Percentiles rank a stretch among this genome's conserved stretches.
phyloP scores from a whole-genome alignment of 2,888 invertebrate genomes.

The Melolontha melolontha region DNA sequence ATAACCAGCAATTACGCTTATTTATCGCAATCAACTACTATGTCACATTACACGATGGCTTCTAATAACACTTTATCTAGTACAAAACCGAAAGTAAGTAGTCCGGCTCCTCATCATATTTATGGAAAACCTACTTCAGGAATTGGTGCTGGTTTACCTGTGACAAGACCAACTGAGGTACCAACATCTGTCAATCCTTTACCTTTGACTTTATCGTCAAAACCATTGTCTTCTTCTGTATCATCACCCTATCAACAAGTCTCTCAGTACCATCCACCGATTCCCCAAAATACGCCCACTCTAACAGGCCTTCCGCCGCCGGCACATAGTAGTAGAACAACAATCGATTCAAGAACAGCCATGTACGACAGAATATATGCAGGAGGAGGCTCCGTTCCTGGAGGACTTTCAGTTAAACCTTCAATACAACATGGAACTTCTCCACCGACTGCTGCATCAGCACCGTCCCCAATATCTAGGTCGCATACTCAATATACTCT shows the following conservation, averaged over 20 bases:
- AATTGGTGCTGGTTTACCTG: conserved; percentile 70
- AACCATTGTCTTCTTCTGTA: conserved; percentile 65
- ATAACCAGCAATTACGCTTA: conserved; percentile 63
- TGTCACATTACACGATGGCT: conserved; percentile 67
- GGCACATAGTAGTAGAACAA: conserved; percentile 66
- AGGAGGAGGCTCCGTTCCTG: conserved; percentile 57
- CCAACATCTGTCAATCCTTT: conserved; percentile 64
- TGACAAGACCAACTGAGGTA: conserved; percentile 59
- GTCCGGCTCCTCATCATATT: conserved; percentile 82
- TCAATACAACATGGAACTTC: conserved; percentile 67
- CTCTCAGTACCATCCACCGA: conserved; percentile 51
- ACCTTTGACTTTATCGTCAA: conserved; percentile 71
- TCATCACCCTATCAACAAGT: conserved; percentile 63
- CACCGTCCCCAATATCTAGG: conserved; percentile 63
- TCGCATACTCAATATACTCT: conserved; percentile 65
- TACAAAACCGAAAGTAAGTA: conserved; percentile 78
- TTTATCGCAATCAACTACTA: conserved; percentile 66
- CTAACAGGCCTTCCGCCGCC: conserved; percentile 69
- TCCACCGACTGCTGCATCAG: conserved; percentile 65
- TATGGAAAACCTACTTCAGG: conserved; percentile 76
- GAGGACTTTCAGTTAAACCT: conserved; percentile 59
- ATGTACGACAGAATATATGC: conserved; percentile 58
- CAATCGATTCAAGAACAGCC: conserved; percentile 50
- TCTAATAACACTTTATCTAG: conserved; percentile 67
- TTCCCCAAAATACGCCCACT: conserved; percentile 61